Base-by-base conservation (phyloP, 2,888 invertebrate genomes). In the Tetrapedia diversipes region DNA sequence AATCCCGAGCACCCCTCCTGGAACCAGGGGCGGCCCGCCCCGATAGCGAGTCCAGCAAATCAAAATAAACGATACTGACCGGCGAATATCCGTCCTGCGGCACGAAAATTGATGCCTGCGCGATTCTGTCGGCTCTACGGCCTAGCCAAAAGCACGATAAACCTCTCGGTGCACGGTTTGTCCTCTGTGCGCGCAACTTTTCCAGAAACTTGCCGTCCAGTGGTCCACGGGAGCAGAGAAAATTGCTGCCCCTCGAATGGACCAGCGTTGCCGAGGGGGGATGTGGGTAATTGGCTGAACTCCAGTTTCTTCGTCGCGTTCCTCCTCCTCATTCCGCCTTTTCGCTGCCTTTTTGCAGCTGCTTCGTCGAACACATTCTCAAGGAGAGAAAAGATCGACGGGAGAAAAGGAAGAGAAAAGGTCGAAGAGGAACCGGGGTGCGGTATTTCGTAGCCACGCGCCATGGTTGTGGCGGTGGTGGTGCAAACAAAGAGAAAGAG, bases 211-310 rank as follows among this genome's bases (percentile, higher is more conserved):
- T n/a, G 39, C 45, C 16, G 24, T 56, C 16, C 24, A 19, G 19
- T 27, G 39, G n/a, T n/a, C 6, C 11, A 7, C 10, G 39, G 39
- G 59, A 63, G 74, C 16, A 43, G 49, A 74, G 76, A 75, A 64
- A 82, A 84, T 77, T 69, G 71, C 68, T 34, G 67, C 49, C 68
- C 60, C 76, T 73, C 65, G 64, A 82, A 79, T 60, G 59, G 57
- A 70, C 72, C 39, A 64, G n/a, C 61, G 37, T 39, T 43, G 51
- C 37, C 54, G 27, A 27, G 32, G 22, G 54, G 41, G 65, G 43
- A 57, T 64, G 73, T 56, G 60, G 56, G 71, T 84, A 86, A 86
- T 85, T 85, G 82, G 75, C 73, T 24, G 49, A 69, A 79, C 74
- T 75, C 64, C 57, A 59, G 72, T 72, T 70, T 34, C 70, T 73